A percentile compares a stretch with the other conserved stretches of the same genome.
These are phyloP conservation scores for Trachemys scripta DNA, from an alignment of 2,113 vertebrate genomes.

Conservation along the genomic window DNA sequence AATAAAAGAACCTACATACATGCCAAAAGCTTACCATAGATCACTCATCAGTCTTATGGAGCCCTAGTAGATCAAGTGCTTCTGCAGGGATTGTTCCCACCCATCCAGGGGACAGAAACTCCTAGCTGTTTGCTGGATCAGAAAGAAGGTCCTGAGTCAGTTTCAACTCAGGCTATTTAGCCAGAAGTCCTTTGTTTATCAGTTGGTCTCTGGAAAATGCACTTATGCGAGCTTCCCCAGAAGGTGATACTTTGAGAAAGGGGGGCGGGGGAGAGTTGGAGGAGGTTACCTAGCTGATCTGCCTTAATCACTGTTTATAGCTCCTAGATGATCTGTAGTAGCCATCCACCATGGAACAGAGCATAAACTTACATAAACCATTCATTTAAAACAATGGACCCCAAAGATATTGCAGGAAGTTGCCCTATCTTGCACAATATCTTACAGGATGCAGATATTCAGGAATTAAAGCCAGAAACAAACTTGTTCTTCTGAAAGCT, in stretches of 20 bases:
- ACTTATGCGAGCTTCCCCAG: neutral
- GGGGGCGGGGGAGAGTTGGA: neutral
- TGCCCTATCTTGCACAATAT: neutral
- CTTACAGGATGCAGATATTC: neutral
- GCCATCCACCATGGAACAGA: neutral
- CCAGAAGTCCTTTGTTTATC: neutral
- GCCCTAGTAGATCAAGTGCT: neutral
- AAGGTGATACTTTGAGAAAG: neutral
- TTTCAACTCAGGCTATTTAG: neutral
- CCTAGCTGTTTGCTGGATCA: neutral
- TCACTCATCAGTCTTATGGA: neutral
- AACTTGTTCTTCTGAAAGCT: neutral
- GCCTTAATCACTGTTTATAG: neutral
- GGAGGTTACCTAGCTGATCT: neutral
- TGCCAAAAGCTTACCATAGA: neutral
- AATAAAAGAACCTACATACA: neutral
- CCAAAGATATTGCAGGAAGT: neutral
- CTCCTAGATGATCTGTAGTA: neutral
- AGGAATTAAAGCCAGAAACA: neutral
- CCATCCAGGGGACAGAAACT: neutral
- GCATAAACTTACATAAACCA: neutral
- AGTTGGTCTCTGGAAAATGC: neutral
- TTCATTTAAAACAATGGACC: neutral
- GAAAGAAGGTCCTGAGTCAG: neutral
- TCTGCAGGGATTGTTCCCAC: neutral